These are phyloP conservation scores for Platysternon megacephalum DNA, from an alignment of 2,113 vertebrate genomes.

Conservation along the genomic window DNA sequence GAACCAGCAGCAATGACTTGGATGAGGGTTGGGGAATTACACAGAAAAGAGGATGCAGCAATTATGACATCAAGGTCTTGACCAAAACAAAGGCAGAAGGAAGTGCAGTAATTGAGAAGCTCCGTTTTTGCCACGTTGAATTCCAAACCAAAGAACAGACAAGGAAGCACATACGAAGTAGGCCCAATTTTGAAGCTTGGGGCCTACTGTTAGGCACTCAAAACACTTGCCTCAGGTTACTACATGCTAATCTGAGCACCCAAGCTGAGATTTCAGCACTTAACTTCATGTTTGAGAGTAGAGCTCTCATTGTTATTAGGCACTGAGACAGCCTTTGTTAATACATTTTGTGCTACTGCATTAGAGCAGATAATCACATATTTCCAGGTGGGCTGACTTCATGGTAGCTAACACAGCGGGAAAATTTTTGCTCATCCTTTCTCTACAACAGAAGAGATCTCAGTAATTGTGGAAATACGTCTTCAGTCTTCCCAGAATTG, in stretches of 20 bases:
- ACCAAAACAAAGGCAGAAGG: neutral
- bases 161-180: neutral
- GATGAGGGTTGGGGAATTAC: neutral
- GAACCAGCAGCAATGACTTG: neutral
- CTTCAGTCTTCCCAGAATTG: neutral
- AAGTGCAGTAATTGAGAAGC: neutral
- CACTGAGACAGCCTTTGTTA: neutral
- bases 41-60: neutral
- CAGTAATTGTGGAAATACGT: neutral
- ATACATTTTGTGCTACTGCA: neutral
- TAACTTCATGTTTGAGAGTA: neutral
- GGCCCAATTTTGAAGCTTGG: neutral
- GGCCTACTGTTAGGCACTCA: neutral
- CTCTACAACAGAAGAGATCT: neutral
- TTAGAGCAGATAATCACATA: neutral
- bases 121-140: neutral
- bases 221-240: no score
- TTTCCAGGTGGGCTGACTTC: neutral
- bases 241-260: neutral
- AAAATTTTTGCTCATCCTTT: neutral
- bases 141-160: neutral
- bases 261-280: neutral
- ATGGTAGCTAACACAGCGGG: neutral
- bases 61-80: neutral
- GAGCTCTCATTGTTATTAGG: neutral